A percentile compares a stretch with the other conserved stretches of the same genome.
Conservation (phyloP, 2,797 vertebrate genomes). For the Gobio occitaniae region DNA sequence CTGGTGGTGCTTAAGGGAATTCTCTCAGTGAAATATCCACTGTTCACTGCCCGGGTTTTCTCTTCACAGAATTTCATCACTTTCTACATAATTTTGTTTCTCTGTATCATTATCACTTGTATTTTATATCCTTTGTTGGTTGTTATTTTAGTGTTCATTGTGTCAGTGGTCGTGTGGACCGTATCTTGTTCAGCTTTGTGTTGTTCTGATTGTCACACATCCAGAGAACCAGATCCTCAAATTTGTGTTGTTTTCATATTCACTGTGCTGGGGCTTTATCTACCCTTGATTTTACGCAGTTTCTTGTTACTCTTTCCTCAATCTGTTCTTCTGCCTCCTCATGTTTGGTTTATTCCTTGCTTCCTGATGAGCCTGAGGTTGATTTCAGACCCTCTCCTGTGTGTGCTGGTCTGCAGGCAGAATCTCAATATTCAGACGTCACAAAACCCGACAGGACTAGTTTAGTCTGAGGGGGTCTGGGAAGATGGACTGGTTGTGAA, state of each 20-base stretch:
- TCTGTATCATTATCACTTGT: background rate
- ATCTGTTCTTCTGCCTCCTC: no score
- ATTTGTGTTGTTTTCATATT: background rate
- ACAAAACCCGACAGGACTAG: background rate
- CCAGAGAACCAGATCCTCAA: background rate
- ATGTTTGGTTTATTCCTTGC: background rate
- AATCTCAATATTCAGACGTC: background rate
- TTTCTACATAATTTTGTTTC: background rate
- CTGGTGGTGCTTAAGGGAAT: background rate
- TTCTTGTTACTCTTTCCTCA: no score
- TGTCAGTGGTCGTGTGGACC: background rate
- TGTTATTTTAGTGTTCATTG: background rate
- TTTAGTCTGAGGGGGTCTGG: background rate
- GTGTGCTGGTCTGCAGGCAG: no score
- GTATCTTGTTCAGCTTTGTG: background rate
- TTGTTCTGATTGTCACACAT: background rate
- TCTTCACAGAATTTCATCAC: background rate
- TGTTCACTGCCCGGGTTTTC: background rate
- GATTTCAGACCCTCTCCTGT: background rate
- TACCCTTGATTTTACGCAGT: background rate
- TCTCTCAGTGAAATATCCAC: background rate
- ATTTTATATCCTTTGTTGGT: fast-evolving
- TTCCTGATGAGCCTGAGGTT: no score
- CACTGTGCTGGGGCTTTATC: background rate
- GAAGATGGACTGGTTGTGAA: background rate